These are phyloP conservation scores for Miniopterus natalensis DNA, from an alignment of 2,113 vertebrate genomes.

Conservation along the genomic window DNA sequence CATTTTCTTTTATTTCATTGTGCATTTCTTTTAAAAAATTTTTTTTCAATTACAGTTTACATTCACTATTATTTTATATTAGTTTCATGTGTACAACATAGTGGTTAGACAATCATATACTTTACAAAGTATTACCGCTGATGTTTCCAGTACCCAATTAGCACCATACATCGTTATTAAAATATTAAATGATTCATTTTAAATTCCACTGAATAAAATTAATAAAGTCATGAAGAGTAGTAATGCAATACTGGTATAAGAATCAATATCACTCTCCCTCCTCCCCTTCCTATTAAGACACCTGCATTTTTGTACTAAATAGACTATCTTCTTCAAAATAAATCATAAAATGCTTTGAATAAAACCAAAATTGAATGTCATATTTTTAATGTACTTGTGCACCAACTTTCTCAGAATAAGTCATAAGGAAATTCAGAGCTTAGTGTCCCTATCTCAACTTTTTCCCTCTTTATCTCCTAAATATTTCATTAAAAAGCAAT, in stretches of 20 bases:
- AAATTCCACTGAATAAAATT: neutral
- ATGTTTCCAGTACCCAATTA: neutral
- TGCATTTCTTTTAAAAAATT: neutral
- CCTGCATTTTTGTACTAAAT: neutral
- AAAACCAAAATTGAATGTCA: neutral
- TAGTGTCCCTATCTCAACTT: neutral
- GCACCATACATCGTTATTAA: neutral
- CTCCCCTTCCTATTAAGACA: neutral
- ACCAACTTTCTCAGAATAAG: constrained; percentile 2
- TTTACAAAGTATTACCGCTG: neutral
- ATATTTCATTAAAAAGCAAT: neutral
- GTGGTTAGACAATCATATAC: neutral
- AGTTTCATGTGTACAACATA: neutral
- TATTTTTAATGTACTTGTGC: neutral
- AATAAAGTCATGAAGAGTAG: constrained; percentile 31
- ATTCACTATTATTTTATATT: neutral
- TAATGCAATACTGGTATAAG: neutral
- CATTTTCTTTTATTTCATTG: neutral
- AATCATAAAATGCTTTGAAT: neutral
- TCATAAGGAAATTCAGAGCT: constrained; percentile 24
- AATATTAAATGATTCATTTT: neutral
- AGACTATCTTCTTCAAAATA: neutral
- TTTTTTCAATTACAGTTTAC: neutral
- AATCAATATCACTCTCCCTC: neutral
- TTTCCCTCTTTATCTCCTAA: neutral